A percentile compares a stretch with the other conserved stretches of the same genome.
phyloP scores from a whole-genome alignment of 2,113 vertebrate genomes.

The Austrofundulus limnaeus region DNA sequence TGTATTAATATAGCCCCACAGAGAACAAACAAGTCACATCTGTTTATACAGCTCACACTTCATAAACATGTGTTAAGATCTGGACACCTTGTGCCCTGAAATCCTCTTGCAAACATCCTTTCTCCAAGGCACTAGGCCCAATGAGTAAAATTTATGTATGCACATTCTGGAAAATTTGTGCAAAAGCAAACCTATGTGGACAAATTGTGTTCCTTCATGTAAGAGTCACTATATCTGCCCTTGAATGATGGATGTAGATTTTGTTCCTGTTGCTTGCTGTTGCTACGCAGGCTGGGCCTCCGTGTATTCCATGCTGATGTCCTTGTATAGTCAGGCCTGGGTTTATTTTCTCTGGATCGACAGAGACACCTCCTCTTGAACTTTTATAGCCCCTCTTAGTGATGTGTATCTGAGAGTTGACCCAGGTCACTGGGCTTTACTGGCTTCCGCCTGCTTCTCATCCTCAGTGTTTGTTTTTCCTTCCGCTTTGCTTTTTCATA shows the following conservation, averaged over 20 bases:
- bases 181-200: constrained; percentile 37
- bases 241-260: constrained; percentile 74
- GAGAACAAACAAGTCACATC: constrained; percentile 41
- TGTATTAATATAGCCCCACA: constrained; percentile 20
- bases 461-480: constrained; percentile 71
- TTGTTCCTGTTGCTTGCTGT: constrained; percentile 72
- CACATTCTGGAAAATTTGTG: constrained; percentile 19
- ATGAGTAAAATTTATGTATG: constrained; percentile 33
- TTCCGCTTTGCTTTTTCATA: constrained; percentile 50
- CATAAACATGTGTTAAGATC: constrained; percentile 20
- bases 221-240: constrained; percentile 57
- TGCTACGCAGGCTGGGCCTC: constrained; percentile 62
- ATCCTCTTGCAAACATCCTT: constrained; percentile 49
- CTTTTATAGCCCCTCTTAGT: constrained; percentile 76
- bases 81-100: constrained; percentile 30
- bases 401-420: constrained; percentile 77
- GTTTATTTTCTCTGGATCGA: constrained; percentile 78
- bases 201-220: constrained; percentile 53
- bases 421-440: constrained; percentile 74
- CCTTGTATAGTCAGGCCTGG: constrained; percentile 74
- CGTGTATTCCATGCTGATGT: constrained; percentile 69
- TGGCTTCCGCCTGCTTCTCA: constrained; percentile 75
- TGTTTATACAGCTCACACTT: constrained; percentile 58
- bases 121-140: constrained; percentile 25
- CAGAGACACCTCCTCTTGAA: constrained; percentile 79